phyloP scores from a whole-genome alignment of 2,888 invertebrate species.

The Sesia bembeciformis region DNA sequence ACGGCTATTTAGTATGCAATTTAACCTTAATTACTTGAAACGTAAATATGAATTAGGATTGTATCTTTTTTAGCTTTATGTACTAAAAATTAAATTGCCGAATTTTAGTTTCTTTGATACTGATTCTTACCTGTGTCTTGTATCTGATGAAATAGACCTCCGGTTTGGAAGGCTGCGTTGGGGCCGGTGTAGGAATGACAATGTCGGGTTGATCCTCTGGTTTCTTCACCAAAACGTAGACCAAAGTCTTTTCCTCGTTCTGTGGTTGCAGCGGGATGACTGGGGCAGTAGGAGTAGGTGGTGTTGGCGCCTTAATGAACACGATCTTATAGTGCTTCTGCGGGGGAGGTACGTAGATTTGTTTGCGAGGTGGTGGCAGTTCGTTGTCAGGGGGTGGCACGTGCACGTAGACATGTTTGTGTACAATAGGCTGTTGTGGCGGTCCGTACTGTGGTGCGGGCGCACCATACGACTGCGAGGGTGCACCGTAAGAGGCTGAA shows the following conservation, averaged over 20 bases:
- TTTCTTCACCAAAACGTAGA: slow-evolving; percentile 91
- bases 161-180: slow-evolving; percentile 90
- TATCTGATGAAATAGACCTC: slow-evolving; percentile 94
- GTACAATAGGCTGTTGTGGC: slow-evolving; percentile 85
- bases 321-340: slow-evolving; percentile 90
- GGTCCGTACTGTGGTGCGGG: slow-evolving; percentile 81
- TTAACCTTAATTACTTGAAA: too few species aligned
- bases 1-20: too few species aligned
- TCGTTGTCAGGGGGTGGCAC: slow-evolving; percentile 92
- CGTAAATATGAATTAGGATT: neutral
- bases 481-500: slow-evolving; percentile 53
- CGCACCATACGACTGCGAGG: slow-evolving; percentile 57
- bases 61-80: too few species aligned
- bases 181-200: slow-evolving; percentile 84
- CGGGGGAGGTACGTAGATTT: slow-evolving; percentile 70
- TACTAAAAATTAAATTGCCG: too few species aligned
- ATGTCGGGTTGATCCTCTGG: slow-evolving; percentile 89
- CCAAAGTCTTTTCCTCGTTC: slow-evolving; percentile 91
- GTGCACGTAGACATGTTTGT: slow-evolving; percentile 93
- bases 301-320: slow-evolving; percentile 84
- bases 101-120: too few species aligned
- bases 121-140: slow-evolving; percentile 80
- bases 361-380: slow-evolving; percentile 77
- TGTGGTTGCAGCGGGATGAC: slow-evolving; percentile 82
- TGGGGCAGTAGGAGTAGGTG: slow-evolving; percentile 76